Base-by-base conservation (phyloP, 2,888 invertebrate genomes). In the Clunio marinus region DNA sequence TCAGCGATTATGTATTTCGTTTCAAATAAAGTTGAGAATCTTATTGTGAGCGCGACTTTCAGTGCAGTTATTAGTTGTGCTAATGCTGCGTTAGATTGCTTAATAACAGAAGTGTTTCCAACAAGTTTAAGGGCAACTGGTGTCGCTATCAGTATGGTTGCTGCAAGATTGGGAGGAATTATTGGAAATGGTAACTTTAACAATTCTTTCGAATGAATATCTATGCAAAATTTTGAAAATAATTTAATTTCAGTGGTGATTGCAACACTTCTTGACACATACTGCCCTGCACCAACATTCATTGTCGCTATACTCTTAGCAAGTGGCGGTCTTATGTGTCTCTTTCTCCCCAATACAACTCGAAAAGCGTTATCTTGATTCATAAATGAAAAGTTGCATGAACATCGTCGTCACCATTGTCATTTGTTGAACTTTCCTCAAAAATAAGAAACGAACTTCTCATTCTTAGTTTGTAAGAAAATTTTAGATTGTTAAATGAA, bases 81-180 rank as follows among this genome's bases (percentile, higher is more conserved):
- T 71, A 92, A 92, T 79, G 92, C 92, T 67, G 91, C 94, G 2
- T 82, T 95, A 71, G 94, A 94, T 81, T 95, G 95, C 76, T 85
- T 96, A 72, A 91, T 92, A 75, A 93, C 93, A 24, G 96, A 96
- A 81, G 89, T 95, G 70, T 95, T 94, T 78, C 95, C 95, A 35
- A 95, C 95, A 46, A 88, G 91, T 80, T 83, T 95, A 75, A 89
- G 92, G 73, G 93, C 94, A 59, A 94, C 94, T 55, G 93, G 94
- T 71, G 91, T 93, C 71, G 94, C 94, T 45, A 85, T 94, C 70
- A 91, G 92, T 0, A 92, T 93, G 88, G 92, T 92, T 41, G 89
- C 93, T 22, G 93, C 92, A 25, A 85, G 95, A 69, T 81, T 95
- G 70, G 95, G 93, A 72, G 94, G 95, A 72, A 94, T 95, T 75